These are phyloP conservation scores for Xestoiulus laeticollis DNA, from an alignment of 2,888 invertebrate genomes.

Conservation along the genomic window DNA sequence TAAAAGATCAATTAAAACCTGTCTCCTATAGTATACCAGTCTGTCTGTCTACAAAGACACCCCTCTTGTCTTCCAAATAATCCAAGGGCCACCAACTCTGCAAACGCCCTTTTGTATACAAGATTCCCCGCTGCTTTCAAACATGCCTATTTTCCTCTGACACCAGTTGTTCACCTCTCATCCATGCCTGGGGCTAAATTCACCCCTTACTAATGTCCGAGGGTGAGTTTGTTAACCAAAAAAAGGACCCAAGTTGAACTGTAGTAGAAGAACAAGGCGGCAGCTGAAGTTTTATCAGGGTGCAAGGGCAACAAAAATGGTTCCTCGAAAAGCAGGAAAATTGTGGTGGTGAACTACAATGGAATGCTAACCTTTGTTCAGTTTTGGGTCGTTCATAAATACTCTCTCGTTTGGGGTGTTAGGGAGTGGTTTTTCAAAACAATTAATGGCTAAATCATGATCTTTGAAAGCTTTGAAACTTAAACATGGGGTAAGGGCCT, in stretches of 20 bases:
- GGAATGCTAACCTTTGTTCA: too few species aligned
- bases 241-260: not conserved
- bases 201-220: not conserved
- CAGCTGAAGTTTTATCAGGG: not conserved
- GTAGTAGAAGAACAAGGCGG: not conserved
- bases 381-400: too few species aligned
- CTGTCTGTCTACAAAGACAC: not conserved
- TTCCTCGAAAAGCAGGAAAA: too few species aligned
- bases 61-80: not conserved
- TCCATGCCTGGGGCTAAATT: not conserved
- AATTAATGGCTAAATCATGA: too few species aligned
- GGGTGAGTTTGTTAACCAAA: not conserved
- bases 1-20: not conserved
- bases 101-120: not conserved
- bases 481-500: too few species aligned
- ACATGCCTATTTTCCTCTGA: not conserved
- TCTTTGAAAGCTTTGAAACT: too few species aligned
- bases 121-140: not conserved
- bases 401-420: too few species aligned
- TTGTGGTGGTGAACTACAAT: too few species aligned
- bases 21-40: not conserved
- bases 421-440: too few species aligned
- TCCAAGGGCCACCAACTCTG: not conserved
- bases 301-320: not conserved
- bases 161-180: not conserved